These are phyloP conservation scores for Phoxinus phoxinus DNA, from an alignment of 2,113 vertebrate genomes.

Conservation along the genomic window DNA sequence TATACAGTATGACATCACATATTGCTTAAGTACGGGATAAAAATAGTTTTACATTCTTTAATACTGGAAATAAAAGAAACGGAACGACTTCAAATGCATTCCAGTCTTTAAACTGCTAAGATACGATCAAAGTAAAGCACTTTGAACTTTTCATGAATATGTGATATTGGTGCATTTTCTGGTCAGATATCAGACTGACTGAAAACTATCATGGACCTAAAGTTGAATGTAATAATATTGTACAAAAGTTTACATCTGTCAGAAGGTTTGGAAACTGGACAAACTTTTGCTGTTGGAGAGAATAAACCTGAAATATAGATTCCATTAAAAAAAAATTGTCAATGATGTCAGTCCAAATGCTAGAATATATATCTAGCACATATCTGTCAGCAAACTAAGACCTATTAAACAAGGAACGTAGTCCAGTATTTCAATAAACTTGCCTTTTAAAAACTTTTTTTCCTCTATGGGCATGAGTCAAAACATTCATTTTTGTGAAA, in stretches of 20 bases:
- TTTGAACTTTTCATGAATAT: constrained; percentile 38
- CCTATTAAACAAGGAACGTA: background rate
- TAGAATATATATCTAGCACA: constrained; percentile 12
- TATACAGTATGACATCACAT: constrained; percentile 18
- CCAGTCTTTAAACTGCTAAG: constrained; percentile 25
- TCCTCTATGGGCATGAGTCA: background rate
- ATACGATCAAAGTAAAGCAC: constrained; percentile 39
- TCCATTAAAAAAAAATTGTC: background rate
- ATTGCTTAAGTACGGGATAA: constrained; percentile 50
- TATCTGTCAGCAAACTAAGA: background rate
- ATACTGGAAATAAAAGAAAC: constrained; percentile 16
- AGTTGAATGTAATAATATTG: background rate
- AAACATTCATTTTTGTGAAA: background rate
- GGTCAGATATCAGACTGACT: constrained; percentile 21
- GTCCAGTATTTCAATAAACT: background rate
- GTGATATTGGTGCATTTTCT: background rate
- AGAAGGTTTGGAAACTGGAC: background rate
- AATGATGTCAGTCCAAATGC: background rate
- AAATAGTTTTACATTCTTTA: constrained; percentile 31
- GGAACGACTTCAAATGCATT: background rate
- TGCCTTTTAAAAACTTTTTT: background rate
- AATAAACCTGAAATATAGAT: background rate
- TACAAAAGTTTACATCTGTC: background rate
- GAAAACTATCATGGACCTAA: background rate
- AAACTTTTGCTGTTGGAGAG: background rate